Evolutionary conservation across 2,113 vertebrate genomes (phyloP).

Genomic region (Picathartes gymnocephalus): DNA sequence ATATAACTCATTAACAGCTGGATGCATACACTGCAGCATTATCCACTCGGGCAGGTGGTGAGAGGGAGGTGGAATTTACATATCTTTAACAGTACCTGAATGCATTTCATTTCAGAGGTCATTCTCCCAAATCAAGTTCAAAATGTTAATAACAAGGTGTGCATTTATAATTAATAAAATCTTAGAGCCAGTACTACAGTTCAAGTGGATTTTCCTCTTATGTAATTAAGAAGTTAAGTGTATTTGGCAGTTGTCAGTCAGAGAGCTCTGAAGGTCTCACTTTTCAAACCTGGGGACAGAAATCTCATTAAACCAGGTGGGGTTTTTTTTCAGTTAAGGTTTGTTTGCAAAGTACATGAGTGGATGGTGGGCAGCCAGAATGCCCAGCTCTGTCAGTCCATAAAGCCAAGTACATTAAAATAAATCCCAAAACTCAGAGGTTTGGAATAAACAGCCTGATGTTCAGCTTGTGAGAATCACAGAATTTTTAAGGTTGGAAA

Average conservation of each 20-base stretch:
- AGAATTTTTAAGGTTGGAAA: not conserved
- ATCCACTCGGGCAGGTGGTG: constrained; percentile 8
- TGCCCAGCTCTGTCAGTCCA: not conserved
- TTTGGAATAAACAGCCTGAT: not conserved
- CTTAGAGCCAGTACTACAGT: constrained; percentile 52
- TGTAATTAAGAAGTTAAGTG: constrained; percentile 79
- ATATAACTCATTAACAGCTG: constrained; percentile 43
- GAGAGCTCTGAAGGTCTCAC: constrained; percentile 30
- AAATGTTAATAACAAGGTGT: constrained; percentile 84
- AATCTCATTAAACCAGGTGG: constrained; percentile 62
- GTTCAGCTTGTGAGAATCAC: not conserved
- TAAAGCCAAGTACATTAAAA: not conserved
- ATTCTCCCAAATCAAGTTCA: constrained; percentile 81
- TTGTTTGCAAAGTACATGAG: not conserved
- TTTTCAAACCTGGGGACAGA: constrained; percentile 37
- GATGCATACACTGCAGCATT: not conserved
- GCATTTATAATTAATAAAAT: constrained; percentile 77
- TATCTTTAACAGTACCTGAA: constrained; percentile 41
- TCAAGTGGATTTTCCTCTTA: constrained; percentile 68
- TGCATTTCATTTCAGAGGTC: constrained; percentile 70
- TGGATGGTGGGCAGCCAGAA: not conserved
- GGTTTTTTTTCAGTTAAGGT: not conserved
- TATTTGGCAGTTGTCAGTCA: constrained; percentile 81
- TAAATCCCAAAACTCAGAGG: not conserved
- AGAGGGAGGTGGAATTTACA: constrained; percentile 15